Conservation (phyloP, 1,140 invertebrate genomes). For the Drosophila aff. region DNA sequence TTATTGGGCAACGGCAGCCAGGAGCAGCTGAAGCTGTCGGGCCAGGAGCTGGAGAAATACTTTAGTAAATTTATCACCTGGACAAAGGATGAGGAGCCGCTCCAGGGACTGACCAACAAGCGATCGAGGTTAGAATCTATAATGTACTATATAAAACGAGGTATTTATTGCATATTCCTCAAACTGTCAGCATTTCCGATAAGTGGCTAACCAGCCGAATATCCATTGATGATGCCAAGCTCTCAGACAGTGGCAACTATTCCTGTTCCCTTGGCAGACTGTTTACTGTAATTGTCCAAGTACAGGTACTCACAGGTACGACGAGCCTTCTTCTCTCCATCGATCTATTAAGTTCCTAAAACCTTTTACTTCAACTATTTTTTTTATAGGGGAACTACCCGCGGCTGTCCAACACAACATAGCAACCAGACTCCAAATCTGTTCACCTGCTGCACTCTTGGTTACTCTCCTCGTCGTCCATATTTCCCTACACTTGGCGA, state of each 20-base stretch:
- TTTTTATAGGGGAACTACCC: conserved; percentile 79
- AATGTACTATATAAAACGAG: background rate
- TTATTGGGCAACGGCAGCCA: conserved; percentile 74
- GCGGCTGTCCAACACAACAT: conserved; percentile 84
- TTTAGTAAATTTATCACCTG: conserved; percentile 85
- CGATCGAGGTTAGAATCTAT: conserved; percentile 70
- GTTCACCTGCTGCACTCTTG: conserved; percentile 16
- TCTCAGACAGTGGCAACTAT: conserved; percentile 84
- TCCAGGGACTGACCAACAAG: conserved; percentile 59
- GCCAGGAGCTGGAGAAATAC: conserved; percentile 81
- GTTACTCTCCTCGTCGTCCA: conserved; percentile 38
- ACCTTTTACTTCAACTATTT: background rate
- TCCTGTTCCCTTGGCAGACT: conserved; percentile 83
- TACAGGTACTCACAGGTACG: conserved; percentile 85
- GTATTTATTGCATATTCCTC: background rate
- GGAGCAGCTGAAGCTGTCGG: conserved; percentile 76
- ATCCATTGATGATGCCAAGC: conserved; percentile 81
- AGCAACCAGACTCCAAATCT: conserved; percentile 28
- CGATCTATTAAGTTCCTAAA: background rate
- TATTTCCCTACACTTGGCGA: conserved; percentile 35
- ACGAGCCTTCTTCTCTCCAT: background rate
- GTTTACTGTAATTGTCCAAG: conserved; percentile 84
- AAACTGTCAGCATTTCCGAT: conserved; percentile 72
- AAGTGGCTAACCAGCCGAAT: conserved; percentile 81
- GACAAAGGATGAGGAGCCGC: conserved; percentile 80